Base-by-base conservation (phyloP, 2,888 invertebrate species). In the Ecdyonurus torrentis region DNA sequence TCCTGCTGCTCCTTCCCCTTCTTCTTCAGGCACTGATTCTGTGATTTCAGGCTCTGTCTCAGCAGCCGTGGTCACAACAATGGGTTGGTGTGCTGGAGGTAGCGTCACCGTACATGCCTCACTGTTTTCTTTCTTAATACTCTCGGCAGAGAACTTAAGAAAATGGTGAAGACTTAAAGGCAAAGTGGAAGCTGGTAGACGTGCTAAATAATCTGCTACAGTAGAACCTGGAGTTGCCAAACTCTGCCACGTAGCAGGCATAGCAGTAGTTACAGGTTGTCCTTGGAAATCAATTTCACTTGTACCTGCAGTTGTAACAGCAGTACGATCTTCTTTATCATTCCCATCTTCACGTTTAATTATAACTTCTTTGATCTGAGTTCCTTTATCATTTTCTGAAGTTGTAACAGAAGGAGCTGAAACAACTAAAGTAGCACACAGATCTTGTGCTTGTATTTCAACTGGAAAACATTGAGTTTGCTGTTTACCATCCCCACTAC, bases 141-240 rank as follows among this genome's bases (percentile, higher is more conserved):
- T 77, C 67, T 81, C 82, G 0, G 81, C 77, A 64, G 83, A 83
- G 69, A 83, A 83, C 69, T 83, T 83, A 52, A 84, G 74, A 70
- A 82, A 84, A 65, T 83, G 83, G 66, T 83, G 82, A 25, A 84
- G 73, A 67, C 80, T 80, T 59, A 83, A 71, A 0, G 82, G 81
- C 65, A 82, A 71, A 2, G 79, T 74, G 70, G 77, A 73, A 67
- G 80, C 69, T 67, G 76, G 75, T 72, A 83, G 68, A 72, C 80
- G 70, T 69, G 81, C 72, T 23, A 80, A 70, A 69, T 79, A 79
- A 69, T 79, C 79, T 1, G 77, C 77, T 10, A 83, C 76, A 19
- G 76, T 72, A 1, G 74, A 71, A 2, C 76, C 76, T 2, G 78
- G 76, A 1, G 77, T 71, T 58, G 78, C 74, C 25, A 77, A 73